Conservation (phyloP, 2,797 vertebrate species). For the Vespertilio murinus region DNA sequence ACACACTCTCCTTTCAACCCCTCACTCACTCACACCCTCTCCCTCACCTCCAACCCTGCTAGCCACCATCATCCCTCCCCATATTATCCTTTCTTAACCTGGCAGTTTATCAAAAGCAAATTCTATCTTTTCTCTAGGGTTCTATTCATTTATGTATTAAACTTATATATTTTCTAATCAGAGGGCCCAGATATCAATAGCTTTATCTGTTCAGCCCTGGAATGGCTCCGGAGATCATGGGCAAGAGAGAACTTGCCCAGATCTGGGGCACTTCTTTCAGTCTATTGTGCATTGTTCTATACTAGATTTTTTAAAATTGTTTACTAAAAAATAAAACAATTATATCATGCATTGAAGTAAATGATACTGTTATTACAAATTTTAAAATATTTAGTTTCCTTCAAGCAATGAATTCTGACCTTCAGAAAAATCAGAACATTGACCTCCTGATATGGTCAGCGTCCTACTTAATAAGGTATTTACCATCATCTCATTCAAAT, state of each 20-base stretch:
- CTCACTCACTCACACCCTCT: no score
- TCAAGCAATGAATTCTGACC: not conserved
- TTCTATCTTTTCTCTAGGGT: constrained; percentile 10
- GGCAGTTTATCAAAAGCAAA: not conserved
- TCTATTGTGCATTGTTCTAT: not conserved
- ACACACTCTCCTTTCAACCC: no score
- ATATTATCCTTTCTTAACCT: not conserved
- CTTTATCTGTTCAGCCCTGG: not conserved
- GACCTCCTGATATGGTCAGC: not conserved
- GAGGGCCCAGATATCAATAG: not conserved
- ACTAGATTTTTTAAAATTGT: not conserved
- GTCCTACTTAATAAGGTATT: not conserved
- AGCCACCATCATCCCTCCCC: no score
- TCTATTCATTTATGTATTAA: constrained; percentile 16
- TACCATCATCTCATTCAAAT: constrained; percentile 5
- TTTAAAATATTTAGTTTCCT: constrained; percentile 38
- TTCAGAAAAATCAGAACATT: not conserved
- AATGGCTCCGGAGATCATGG: not conserved
- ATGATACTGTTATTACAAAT: not conserved
- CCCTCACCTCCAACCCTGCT: no score
- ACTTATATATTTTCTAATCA: not conserved
- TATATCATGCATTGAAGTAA: not conserved
- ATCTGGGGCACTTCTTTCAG: not conserved
- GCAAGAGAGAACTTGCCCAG: not conserved
- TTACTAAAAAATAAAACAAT: constrained; percentile 32